phyloP scores from a whole-genome alignment of 2,888 invertebrate species.

The Smittia aterrima region DNA sequence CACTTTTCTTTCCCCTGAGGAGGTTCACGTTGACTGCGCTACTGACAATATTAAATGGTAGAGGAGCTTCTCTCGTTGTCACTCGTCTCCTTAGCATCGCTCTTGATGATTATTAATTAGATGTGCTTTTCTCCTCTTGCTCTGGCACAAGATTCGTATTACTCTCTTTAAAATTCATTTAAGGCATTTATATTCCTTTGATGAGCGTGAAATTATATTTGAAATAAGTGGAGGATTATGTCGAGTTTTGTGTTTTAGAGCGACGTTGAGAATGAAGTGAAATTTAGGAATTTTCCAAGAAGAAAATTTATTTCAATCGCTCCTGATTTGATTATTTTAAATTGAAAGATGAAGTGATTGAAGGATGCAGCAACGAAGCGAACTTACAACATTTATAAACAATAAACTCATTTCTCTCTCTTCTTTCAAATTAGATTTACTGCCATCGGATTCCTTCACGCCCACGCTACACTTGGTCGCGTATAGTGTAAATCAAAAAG shows the following conservation, averaged over 20 bases:
- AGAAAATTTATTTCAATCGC: background rate
- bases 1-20: background rate
- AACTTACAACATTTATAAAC: background rate
- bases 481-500: constrained; percentile 82
- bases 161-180: constrained; percentile 23
- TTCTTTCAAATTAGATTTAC: constrained; percentile 48
- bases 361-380: background rate
- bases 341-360: constrained; percentile 40
- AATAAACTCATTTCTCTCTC: background rate
- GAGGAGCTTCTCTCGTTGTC: background rate
- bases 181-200: constrained; percentile 5
- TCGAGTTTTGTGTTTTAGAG: constrained; percentile 7
- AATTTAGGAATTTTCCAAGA: background rate
- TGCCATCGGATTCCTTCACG: constrained; percentile 53
- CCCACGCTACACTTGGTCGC: constrained; percentile 73
- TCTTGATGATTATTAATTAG: constrained; percentile 47
- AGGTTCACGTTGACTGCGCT: background rate
- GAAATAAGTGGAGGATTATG: constrained; percentile 5
- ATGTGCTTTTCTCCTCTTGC: constrained; percentile 47
- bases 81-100: constrained; percentile 3
- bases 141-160: constrained; percentile 3
- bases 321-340: background rate
- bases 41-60: background rate
- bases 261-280: background rate
- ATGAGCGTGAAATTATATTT: background rate